Evolutionary conservation across 53 echinoderm and acorn worm genomes (phyloP), one percentile per base, ranked within the genome.

Genomic region (Holothuria scabra): DNA sequence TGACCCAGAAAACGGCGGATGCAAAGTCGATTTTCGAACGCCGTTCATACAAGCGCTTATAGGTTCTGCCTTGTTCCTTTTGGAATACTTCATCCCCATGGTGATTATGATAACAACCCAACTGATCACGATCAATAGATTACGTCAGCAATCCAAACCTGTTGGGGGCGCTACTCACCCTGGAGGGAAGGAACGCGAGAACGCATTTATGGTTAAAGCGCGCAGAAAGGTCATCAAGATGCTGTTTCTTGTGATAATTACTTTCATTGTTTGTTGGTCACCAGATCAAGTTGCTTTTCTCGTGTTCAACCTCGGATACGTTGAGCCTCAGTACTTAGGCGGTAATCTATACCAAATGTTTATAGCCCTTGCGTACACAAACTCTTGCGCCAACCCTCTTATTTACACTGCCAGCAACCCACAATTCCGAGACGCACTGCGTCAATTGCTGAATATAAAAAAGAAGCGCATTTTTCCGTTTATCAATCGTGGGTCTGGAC

Each of bases 91-190:
- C 57, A 67, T 91, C 13, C 95, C 95, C 13, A 85, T 89, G 82
- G 74, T 76, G 1, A 82, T 95, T 67, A 95, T 95, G 95, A 76
- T 95, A 29, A 81, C 85, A 18, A 89, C 93, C 8, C 93, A 95
- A 30, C 69, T 89, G 5, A 56, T 89, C 62, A 93, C 93, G n/a
- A 91, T 91, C 19, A 79, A 82, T 14, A 71, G 81, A 21, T 83
- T 95, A 44, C 87, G 91, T 28, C 78, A 74, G 29, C 88, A 81
- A 35, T 60, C 84, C 22, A 76, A 80, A 48, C 69, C 75, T 20
- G 58, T 76, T 2, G 67, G 82, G 28, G 58, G 35, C 16, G 38
- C 28, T 23, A 35, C 67, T 22, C 61, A 62, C 5, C 81, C 61
- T 3, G 64, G 81, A 35, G 59, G 59, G 13, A 60, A 81, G n/a